Conservation (phyloP, 2,888 invertebrate genomes). For the Octonoba sinensis region DNA sequence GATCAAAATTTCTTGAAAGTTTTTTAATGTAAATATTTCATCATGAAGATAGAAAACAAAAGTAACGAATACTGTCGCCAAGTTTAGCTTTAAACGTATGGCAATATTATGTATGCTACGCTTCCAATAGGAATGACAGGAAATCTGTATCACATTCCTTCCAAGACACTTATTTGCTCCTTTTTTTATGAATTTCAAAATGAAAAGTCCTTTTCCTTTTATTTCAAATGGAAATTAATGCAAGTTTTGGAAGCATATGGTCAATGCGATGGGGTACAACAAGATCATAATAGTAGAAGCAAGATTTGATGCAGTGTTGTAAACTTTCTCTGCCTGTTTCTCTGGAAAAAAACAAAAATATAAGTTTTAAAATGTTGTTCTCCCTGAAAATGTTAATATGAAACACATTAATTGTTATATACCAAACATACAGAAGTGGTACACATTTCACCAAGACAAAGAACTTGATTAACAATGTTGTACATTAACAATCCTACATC, state of each 20-base stretch:
- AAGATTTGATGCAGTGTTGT: slow-evolving; percentile 17
- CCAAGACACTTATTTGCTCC: slow-evolving; percentile 42
- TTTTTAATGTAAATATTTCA: slow-evolving; percentile 17
- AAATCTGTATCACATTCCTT: slow-evolving; percentile 57
- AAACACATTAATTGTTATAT: too few species aligned
- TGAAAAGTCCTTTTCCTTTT: not conserved
- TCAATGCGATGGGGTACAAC: slow-evolving; percentile 25
- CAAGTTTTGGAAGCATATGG: slow-evolving; percentile 17
- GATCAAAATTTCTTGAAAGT: not conserved
- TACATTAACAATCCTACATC: too few species aligned
- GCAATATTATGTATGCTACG: slow-evolving; percentile 50
- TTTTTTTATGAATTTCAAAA: slow-evolving; percentile 23
- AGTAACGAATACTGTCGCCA: slow-evolving; percentile 51
- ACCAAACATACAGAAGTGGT: too few species aligned
- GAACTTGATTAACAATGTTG: too few species aligned
- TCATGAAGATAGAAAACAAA: slow-evolving; percentile 45
- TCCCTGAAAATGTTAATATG: too few species aligned
- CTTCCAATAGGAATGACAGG: slow-evolving; percentile 50
- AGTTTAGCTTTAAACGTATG: slow-evolving; percentile 40
- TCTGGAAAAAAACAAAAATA: slow-evolving; percentile 21
- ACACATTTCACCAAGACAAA: too few species aligned
- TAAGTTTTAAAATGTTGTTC: too few species aligned
- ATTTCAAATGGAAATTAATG: slow-evolving; percentile 21
- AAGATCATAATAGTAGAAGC: slow-evolving; percentile 9
- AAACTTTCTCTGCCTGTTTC: slow-evolving; percentile 19